Conservation (phyloP, 1,140 invertebrate species). For the Saccostrea glomerata region DNA sequence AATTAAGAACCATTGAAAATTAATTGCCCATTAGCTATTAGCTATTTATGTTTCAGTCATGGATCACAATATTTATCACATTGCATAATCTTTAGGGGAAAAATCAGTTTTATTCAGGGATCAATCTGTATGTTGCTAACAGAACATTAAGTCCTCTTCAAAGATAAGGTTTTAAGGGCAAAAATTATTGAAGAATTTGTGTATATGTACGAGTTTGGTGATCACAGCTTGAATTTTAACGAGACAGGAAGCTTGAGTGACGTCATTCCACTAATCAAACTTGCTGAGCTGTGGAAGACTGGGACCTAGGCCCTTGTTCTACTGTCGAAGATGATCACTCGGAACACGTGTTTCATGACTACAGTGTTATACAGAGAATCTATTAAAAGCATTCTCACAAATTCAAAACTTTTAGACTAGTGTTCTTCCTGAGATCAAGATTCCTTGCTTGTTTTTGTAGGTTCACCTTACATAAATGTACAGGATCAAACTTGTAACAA, state of each 20-base stretch:
- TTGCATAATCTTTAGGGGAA: not conserved
- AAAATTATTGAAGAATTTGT: constrained; percentile 26
- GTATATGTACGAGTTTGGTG: constrained; percentile 3
- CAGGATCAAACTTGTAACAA: not conserved
- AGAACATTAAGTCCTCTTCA: not conserved
- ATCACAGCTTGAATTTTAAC: constrained; percentile 16
- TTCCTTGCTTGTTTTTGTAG: not conserved
- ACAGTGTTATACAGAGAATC: not conserved
- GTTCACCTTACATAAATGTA: not conserved
- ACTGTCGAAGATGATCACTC: not conserved
- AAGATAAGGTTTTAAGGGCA: constrained; percentile 2
- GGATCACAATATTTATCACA: not conserved
- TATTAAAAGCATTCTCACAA: not conserved
- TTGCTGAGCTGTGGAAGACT: constrained; percentile 1
- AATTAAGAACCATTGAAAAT: not conserved
- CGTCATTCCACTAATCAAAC: constrained; percentile 2
- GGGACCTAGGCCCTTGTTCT: not conserved
- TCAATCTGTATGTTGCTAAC: not conserved
- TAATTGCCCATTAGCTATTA: not conserved
- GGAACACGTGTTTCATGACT: constrained; percentile 3
- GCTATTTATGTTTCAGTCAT: constrained; percentile 16
- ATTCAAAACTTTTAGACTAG: not conserved
- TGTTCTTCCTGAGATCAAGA: not conserved
- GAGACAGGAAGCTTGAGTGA: not conserved
- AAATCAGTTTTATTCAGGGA: not conserved